phyloP scores from a whole-genome alignment of 2,888 invertebrate species.

The Oligia strigilis region DNA sequence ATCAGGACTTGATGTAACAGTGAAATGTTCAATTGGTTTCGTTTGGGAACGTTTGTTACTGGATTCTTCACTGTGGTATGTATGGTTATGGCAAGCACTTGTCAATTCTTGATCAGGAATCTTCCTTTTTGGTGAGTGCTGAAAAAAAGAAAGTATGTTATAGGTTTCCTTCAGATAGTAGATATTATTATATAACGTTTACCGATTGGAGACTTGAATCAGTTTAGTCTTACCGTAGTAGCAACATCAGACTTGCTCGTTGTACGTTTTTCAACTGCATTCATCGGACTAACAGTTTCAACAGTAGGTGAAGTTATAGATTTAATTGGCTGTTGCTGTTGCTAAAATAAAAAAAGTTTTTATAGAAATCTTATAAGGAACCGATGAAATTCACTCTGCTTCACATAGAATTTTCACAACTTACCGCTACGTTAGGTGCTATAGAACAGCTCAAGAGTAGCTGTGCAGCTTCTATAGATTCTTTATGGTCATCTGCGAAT shows the following conservation, averaged over 20 bases:
- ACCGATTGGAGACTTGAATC: too few species aligned
- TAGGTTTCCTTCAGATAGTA: too few species aligned
- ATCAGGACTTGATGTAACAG: slow-evolving; percentile 20
- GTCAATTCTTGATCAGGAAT: slow-evolving; percentile 27
- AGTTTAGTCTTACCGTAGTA: too few species aligned
- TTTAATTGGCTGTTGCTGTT: neutral
- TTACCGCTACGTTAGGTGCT: slow-evolving; percentile 62
- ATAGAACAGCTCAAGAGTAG: slow-evolving; percentile 69
- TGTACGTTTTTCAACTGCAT: too few species aligned
- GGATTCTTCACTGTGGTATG: slow-evolving; percentile 21
- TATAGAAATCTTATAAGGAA: neutral
- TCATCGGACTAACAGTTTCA: slow-evolving; percentile 26
- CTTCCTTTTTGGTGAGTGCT: slow-evolving; percentile 35
- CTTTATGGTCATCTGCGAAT: slow-evolving; percentile 57
- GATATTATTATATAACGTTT: too few species aligned
- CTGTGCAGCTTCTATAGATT: slow-evolving; percentile 67
- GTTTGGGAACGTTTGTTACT: slow-evolving; percentile 48
- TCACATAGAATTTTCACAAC: slow-evolving; percentile 3
- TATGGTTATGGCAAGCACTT: neutral
- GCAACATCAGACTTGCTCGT: too few species aligned
- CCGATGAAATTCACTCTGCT: neutral
- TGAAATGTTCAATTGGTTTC: slow-evolving; percentile 38
- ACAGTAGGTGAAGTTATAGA: slow-evolving; percentile 8
- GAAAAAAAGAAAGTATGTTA: neutral
- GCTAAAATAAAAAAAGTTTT: slow-evolving; percentile 19